Base-by-base conservation (phyloP, 1,140 invertebrate species). In the Rhopalosiphum maidis region DNA sequence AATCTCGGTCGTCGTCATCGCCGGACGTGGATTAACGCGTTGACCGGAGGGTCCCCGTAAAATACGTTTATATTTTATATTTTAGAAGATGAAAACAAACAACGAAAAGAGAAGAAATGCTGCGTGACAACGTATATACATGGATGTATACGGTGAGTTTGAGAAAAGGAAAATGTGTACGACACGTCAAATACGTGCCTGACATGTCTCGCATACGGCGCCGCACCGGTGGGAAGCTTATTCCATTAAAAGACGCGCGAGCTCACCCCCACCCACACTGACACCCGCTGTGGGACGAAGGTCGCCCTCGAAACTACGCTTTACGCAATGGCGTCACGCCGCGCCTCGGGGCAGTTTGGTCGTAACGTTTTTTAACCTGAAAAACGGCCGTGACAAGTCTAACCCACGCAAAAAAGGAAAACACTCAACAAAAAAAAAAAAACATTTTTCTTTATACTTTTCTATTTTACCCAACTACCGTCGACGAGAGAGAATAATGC, bases 191-290 rank as follows among this genome's bases (percentile, higher is more conserved):
- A 54, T 21, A 54, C 46, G 46, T 30, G 9, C 9, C 37, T 85
- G 35, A 35, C 87, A 22, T 51, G 86, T 88, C 18, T n/a, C 21
- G 30, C 8, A 88, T 35, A 54, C n/a, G 8, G 87, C 21, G 22
- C 15, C 18, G 46, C 23, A 43, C 25, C 43, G 43, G 55, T 68
- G 77, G 21, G 22, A 54, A 86, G 91, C 91, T 93, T 93, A 93
- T 93, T 93, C 91, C 91, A 93, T 93, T 93, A 93, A 93, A 93
- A 93, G 60, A 77, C 60, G n/a, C 25, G 82, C 55, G 4, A n/a
- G 8, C 23, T 18, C n/a, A 77, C 15, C 60, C 15, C 60, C 18
- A 5, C n/a, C 82, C 30, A 2, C 30, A n/a, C 60, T n/a, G 60
- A 77, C 60, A 77, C n/a, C 4, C 60, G 30, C 15, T 0, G 2